Evolutionary conservation across 2,797 vertebrate genomes (phyloP).

Genomic region (Fistularia commersonii): DNA sequence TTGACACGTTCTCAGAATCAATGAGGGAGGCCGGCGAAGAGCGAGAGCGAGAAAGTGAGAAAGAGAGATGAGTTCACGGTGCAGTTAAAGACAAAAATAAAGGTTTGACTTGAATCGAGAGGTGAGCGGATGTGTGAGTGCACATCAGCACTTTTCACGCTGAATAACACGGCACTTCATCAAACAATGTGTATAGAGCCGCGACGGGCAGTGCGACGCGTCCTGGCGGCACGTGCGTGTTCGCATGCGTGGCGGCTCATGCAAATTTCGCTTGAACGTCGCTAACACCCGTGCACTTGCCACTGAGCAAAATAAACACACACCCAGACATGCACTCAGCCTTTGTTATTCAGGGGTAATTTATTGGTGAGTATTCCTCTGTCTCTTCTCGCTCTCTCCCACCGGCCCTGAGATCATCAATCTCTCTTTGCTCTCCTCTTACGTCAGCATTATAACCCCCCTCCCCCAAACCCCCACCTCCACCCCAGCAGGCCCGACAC

Average conservation of each 20-base stretch:
- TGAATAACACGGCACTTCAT: slow-evolving; percentile 49
- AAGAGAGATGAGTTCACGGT: slow-evolving; percentile 48
- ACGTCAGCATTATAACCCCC: slow-evolving; percentile 65
- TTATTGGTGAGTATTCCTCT: slow-evolving; percentile 69
- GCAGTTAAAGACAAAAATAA: slow-evolving; percentile 51
- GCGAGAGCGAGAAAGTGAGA: slow-evolving; percentile 46
- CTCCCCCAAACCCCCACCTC: slow-evolving; percentile 13
- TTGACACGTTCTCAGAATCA: slow-evolving; percentile 57
- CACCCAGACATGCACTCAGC: slow-evolving; percentile 11
- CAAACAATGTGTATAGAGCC: slow-evolving; percentile 41
- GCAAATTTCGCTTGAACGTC: neutral
- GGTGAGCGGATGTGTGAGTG: slow-evolving; percentile 21
- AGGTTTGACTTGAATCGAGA: slow-evolving; percentile 44
- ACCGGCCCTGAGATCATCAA: slow-evolving; percentile 71
- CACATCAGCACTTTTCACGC: slow-evolving; percentile 40
- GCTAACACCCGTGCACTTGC: neutral
- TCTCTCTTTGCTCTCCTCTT: slow-evolving; percentile 71
- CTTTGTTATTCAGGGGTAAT: slow-evolving; percentile 55
- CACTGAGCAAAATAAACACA: neutral
- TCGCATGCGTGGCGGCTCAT: neutral
- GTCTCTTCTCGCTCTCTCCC: slow-evolving; percentile 64
- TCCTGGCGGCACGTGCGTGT: neutral
- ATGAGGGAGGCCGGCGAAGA: slow-evolving; percentile 46
- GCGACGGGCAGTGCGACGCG: neutral
- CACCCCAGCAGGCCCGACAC: slow-evolving; percentile 19